Base-by-base conservation (phyloP, 1,140 invertebrate genomes). In the Mylabris phalerata region DNA sequence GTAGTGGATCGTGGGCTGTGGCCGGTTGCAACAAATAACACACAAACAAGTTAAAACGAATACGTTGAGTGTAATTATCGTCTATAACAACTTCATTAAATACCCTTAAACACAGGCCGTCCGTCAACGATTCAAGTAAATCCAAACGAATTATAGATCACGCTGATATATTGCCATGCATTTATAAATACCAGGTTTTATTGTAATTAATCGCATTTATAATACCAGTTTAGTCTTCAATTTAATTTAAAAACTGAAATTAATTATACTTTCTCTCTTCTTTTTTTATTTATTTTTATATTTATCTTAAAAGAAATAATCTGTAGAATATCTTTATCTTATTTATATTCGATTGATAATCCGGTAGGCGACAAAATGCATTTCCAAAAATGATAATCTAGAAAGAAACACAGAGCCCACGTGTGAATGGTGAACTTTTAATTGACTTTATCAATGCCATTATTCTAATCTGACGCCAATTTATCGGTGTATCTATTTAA, bases 361-460 rank as follows among this genome's bases (percentile, higher is more conserved):
- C 32, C 32, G 7, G 4, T 5, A 32, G 32, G 32, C 32, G 32
- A 32, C 32, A 32, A 32, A 32, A 32, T 32, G 32, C 32, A 32
- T 32, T 32, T 32, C 7, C 7, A 4, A 7, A 32, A 32, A 32
- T 32, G 32, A 32, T 32, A 4, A 32, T 32, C 7, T 32, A 4
- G 32, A 5, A 32, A 32, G 7, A 32, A 7, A 32, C 2, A 7
- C 4, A 32, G 32, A 51, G 43, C 63, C 60, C 63, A 65, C 63
- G 57, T 65, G 61, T 55, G 54, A 62, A 65, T 44, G 52, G 19
- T 32, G 32, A 32, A 32, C 7, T 32, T 65, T 65, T 65, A 65
- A 66, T 63, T 66, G 61, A 63, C 60, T 61, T 60, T 63, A 63
- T 63, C 58, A 50, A 45, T 50, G 56, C 55, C 64, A 66, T 66